A percentile compares a stretch with the other conserved stretches of the same genome.
phyloP scores from a whole-genome alignment of 2,113 vertebrate species.

The Xiphophorus hellerii region DNA sequence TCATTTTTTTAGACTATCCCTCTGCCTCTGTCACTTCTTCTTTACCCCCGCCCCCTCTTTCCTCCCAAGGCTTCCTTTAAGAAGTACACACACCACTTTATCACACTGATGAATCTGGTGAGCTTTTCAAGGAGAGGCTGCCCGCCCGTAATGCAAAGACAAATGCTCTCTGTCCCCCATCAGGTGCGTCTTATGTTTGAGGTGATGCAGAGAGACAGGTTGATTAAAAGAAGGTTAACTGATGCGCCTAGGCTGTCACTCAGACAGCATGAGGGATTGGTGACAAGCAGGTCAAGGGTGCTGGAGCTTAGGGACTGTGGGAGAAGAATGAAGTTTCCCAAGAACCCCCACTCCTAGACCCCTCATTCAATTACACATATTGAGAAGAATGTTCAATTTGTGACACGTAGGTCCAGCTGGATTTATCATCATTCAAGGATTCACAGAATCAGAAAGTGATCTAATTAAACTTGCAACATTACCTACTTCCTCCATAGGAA shows the following conservation, averaged over 20 bases:
- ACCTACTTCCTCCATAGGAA: too few relatives aligned
- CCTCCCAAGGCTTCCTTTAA: slow-evolving; percentile 65
- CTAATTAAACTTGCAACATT: too few relatives aligned
- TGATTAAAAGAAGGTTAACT: slow-evolving; percentile 82
- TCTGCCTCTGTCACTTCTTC: slow-evolving; percentile 17
- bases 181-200: slow-evolving; percentile 72
- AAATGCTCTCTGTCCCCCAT: slow-evolving; percentile 68
- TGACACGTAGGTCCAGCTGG: slow-evolving; percentile 32
- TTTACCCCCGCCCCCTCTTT: slow-evolving; percentile 1
- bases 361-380: not conserved
- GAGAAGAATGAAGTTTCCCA: slow-evolving; percentile 31
- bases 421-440: slow-evolving; percentile 66
- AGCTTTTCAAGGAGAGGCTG: slow-evolving; percentile 78
- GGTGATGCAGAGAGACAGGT: slow-evolving; percentile 79
- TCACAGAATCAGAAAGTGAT: slow-evolving; percentile 12
- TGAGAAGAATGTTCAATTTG: not conserved
- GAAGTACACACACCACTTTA: slow-evolving; percentile 63
- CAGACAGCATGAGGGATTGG: slow-evolving; percentile 66
- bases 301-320: slow-evolving; percentile 32
- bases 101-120: slow-evolving; percentile 79
- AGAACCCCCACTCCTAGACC: slow-evolving; percentile 7
- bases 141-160: slow-evolving; percentile 74
- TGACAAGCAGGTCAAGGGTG: slow-evolving; percentile 73
- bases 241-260: slow-evolving; percentile 71
- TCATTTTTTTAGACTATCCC: slow-evolving; percentile 15